phyloP scores from a whole-genome alignment of 2,797 vertebrate species.

The Centropyge bicolor region DNA sequence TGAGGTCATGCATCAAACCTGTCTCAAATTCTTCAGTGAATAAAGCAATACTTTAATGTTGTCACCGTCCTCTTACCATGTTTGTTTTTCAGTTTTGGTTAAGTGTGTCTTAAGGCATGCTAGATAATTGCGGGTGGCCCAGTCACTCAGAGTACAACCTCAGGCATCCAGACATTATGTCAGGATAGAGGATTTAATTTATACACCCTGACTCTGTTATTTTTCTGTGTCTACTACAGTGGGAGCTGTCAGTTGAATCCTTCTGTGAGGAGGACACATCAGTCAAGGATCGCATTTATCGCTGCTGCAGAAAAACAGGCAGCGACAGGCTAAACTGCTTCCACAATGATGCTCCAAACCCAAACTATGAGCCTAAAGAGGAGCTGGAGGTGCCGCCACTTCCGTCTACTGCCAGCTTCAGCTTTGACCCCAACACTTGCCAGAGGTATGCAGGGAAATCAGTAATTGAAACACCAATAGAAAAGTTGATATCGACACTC shows the following conservation, averaged over 20 bases:
- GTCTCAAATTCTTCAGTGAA: constrained; percentile 4
- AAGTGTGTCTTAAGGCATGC: neutral
- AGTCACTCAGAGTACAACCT: constrained; percentile 8
- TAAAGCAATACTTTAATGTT: neutral
- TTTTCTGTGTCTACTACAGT: constrained; percentile 71
- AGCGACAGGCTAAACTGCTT: constrained; percentile 74
- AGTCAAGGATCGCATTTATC: constrained; percentile 67
- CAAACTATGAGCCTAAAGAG: constrained; percentile 69
- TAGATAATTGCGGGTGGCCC: neutral
- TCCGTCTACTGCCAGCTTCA: constrained; percentile 54
- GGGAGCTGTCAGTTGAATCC: constrained; percentile 69
- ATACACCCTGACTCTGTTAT: neutral
- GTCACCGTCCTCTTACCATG: neutral
- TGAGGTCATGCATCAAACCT: constrained; percentile 24
- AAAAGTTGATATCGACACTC: neutral
- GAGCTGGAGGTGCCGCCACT: constrained; percentile 18
- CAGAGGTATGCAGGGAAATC: constrained; percentile 60
- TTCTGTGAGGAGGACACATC: constrained; percentile 74
- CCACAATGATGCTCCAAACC: constrained; percentile 59
- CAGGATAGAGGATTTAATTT: constrained; percentile 19
- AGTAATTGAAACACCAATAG: neutral
- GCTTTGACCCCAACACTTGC: constrained; percentile 74
- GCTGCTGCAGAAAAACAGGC: constrained; percentile 71
- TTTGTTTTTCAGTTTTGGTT: constrained; percentile 16
- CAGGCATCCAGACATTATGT: constrained; percentile 1